Percentiles rank a stretch among this genome's conserved stretches.
Evolutionary conservation across 2,113 vertebrate species (phyloP).

Genomic region (Albula goreensis): DNA sequence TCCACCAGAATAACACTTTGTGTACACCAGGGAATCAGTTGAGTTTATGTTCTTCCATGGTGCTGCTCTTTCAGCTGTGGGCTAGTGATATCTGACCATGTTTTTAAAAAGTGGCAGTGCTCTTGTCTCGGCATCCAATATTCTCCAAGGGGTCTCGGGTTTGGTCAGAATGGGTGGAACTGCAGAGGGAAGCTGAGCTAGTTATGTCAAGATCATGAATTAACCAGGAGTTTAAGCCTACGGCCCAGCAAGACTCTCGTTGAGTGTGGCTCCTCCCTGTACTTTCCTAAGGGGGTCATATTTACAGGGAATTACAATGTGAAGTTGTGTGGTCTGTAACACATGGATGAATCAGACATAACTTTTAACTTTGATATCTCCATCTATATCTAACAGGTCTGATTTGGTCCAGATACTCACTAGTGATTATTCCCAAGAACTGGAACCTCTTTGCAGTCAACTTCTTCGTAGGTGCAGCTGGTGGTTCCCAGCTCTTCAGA

Average conservation of each 20-base stretch:
- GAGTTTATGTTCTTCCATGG: neutral
- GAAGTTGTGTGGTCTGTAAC: neutral
- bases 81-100: neutral
- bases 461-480: constrained; percentile 90
- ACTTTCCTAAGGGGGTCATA: neutral
- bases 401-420: constrained; percentile 96
- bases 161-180: neutral
- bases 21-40: neutral
- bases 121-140: neutral
- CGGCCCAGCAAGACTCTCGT: no score
- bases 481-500: constrained; percentile 85
- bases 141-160: neutral
- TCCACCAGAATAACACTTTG: neutral
- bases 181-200: neutral
- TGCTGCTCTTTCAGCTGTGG: neutral
- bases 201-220: no score
- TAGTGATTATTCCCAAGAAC: constrained; percentile 98
- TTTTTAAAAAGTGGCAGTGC: neutral
- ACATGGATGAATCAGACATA: neutral
- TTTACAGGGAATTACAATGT: neutral
- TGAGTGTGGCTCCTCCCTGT: no score
- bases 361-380: neutral
- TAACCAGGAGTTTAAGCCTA: no score
- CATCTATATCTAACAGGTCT: constrained; percentile 71
- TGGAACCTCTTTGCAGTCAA: constrained; percentile 97